phyloP scores from a whole-genome alignment of 1,140 invertebrate species.

The Glomeris maerens region DNA sequence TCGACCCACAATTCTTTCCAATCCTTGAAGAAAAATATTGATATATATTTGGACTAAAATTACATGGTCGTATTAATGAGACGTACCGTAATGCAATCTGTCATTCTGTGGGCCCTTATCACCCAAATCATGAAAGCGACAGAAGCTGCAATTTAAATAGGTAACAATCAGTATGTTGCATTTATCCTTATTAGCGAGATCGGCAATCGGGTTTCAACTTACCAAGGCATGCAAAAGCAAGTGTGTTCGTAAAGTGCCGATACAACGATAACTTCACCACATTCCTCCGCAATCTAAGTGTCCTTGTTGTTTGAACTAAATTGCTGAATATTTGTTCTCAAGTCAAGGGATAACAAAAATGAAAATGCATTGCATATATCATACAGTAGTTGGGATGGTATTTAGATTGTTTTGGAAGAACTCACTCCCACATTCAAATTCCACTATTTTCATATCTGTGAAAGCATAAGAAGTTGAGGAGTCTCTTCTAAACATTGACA shows the following conservation, averaged over 20 bases:
- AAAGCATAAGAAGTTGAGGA: background rate
- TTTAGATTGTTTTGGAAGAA: no score
- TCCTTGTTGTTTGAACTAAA: constrained; percentile 75
- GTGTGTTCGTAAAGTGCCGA: constrained; percentile 81
- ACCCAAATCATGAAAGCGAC: constrained; percentile 86
- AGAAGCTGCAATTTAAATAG: constrained; percentile 40
- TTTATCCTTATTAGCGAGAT: background rate
- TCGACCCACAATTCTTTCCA: constrained; percentile 87
- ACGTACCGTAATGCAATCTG: constrained; percentile 53
- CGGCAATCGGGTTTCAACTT: constrained; percentile 16
- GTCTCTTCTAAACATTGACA: background rate
- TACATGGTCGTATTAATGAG: background rate
- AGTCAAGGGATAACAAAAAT: no score
- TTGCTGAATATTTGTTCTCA: constrained; percentile 40
- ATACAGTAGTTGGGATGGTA: no score
- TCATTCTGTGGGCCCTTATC: constrained; percentile 56
- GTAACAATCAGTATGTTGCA: constrained; percentile 9
- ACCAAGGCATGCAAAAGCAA: constrained; percentile 70
- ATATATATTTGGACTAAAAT: constrained; percentile 2
- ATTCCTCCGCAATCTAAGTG: constrained; percentile 64
- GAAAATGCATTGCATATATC: no score
- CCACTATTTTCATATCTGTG: no score
- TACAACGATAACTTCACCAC: constrained; percentile 79
- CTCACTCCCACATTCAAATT: no score
- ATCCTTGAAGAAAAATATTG: constrained; percentile 39